Evolutionary conservation across 2,797 vertebrate species (phyloP).

Genomic region (Echiichthys vipera): DNA sequence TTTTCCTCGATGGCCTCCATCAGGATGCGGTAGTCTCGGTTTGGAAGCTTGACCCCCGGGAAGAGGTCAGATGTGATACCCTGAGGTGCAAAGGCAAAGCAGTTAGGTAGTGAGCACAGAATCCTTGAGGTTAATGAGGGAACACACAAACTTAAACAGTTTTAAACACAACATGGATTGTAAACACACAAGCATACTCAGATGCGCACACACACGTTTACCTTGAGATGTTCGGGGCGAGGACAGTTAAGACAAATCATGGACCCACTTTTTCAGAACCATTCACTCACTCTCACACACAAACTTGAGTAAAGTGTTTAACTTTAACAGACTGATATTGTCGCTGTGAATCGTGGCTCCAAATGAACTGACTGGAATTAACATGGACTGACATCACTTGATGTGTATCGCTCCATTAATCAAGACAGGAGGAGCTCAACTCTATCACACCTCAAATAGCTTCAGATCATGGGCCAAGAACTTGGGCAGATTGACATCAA

Average conservation of each 20-base stretch:
- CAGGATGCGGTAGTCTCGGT: slow-evolving; percentile 88
- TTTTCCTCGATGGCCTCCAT: slow-evolving; percentile 88
- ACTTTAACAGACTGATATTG: slow-evolving; percentile 36
- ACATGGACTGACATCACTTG: slow-evolving; percentile 42
- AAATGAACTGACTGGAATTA: slow-evolving; percentile 45
- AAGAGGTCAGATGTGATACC: slow-evolving; percentile 95
- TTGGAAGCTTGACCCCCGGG: slow-evolving; percentile 90
- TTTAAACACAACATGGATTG: not conserved
- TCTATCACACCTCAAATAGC: slow-evolving; percentile 89
- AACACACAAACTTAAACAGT: not conserved
- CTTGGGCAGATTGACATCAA: slow-evolving; percentile 93
- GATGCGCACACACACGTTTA: not conserved
- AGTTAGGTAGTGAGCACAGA: not conserved
- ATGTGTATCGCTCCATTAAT: slow-evolving; percentile 40
- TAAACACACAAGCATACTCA: not conserved
- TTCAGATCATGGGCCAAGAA: slow-evolving; percentile 92
- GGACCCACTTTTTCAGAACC: not conserved
- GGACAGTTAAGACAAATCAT: not conserved
- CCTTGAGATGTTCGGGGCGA: not conserved
- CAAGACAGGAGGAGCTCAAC: slow-evolving; percentile 24
- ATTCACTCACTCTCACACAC: not conserved
- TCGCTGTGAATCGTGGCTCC: slow-evolving; percentile 6
- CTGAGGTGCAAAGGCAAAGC: slow-evolving; percentile 66
- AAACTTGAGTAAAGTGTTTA: slow-evolving; percentile 22
- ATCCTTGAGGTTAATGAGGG: not conserved